A percentile compares a stretch with the other conserved stretches of the same genome.
Evolutionary conservation across 1,140 invertebrate genomes (phyloP).

Genomic region (Hycleus phaleratus): DNA sequence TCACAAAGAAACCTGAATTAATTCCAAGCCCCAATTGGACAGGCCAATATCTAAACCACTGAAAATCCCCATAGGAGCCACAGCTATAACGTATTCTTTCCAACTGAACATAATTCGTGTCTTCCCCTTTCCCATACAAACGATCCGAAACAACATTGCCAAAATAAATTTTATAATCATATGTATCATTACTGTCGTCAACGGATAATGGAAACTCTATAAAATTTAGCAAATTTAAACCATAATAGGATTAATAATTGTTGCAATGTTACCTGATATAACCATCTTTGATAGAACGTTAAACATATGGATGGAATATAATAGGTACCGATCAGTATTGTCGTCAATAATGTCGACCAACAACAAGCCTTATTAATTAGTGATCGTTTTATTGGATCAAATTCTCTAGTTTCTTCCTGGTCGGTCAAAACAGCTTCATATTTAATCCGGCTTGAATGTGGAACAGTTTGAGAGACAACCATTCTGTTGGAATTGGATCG

Average conservation of each 20-base stretch:
- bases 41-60: constrained; percentile 95
- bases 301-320: constrained; percentile 86
- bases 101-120: constrained; percentile 59
- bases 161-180: constrained; percentile 76
- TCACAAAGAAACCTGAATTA: constrained; percentile 87
- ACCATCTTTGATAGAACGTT: constrained; percentile 94
- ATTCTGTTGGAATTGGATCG: too few species aligned
- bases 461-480: too few species aligned
- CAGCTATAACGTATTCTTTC: constrained; percentile 52
- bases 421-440: constrained; percentile 25
- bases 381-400: constrained; percentile 30
- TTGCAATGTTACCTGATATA: constrained; percentile 63
- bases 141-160: constrained; percentile 55
- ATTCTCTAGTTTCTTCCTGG: constrained; percentile 24
- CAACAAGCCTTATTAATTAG: constrained; percentile 33
- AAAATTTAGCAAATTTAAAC: constrained; percentile 35
- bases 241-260: neutral
- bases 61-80: constrained; percentile 75
- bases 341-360: constrained; percentile 39
- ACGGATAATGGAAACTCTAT: constrained; percentile 72
- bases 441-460: constrained; percentile 25
- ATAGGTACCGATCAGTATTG: constrained; percentile 65
- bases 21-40: constrained; percentile 92
- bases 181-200: constrained; percentile 77
- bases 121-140: constrained; percentile 53